phyloP scores from a whole-genome alignment of 2,797 vertebrate species.

The Picus viridis region DNA sequence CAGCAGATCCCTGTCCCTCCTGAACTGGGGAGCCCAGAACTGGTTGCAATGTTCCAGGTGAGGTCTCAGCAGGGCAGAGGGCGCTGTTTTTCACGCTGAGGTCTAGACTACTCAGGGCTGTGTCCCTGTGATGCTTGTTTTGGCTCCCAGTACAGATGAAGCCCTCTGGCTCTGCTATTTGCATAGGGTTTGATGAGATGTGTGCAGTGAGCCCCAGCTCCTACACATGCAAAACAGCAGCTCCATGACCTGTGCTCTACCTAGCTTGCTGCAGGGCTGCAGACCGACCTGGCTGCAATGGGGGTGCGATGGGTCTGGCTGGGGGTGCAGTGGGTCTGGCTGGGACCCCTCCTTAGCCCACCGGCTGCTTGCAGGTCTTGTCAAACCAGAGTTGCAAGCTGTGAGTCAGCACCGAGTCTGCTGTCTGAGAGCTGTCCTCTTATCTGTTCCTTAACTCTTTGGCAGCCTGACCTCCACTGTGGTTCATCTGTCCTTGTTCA shows the following conservation, averaged over 20 bases:
- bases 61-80: too few relatives aligned
- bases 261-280: not conserved
- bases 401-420: fast-evolving
- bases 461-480: not conserved
- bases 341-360: not conserved
- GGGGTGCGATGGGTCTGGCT: fast-evolving
- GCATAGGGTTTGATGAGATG: not conserved
- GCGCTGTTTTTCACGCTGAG: fast-evolving
- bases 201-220: not conserved
- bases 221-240: not conserved
- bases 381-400: not conserved
- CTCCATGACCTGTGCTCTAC: not conserved
- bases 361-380: not conserved
- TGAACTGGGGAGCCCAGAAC: too few relatives aligned
- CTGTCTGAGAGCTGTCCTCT: not conserved
- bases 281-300: not conserved
- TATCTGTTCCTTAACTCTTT: not conserved
- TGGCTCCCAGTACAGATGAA: not conserved
- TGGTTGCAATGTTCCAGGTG: too few relatives aligned
- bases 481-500: not conserved
- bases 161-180: not conserved
- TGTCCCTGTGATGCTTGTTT: not conserved
- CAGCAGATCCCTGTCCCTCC: too few relatives aligned
- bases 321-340: not conserved
- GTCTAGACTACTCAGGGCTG: not conserved